Evolutionary conservation across 2,797 vertebrate species (phyloP).

Genomic region (Peromyscus eremicus): DNA sequence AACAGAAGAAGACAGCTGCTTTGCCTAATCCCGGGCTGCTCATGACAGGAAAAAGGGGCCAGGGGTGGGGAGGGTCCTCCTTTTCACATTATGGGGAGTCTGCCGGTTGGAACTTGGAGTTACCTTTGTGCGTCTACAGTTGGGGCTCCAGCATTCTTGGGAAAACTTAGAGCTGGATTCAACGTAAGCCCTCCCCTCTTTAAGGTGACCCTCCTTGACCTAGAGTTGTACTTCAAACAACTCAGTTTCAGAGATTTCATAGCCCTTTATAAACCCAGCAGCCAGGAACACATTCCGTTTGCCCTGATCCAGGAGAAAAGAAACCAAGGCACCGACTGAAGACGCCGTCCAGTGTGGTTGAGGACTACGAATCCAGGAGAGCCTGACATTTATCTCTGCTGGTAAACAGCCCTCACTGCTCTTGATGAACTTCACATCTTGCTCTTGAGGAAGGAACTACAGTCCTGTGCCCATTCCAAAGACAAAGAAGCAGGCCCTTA

Average conservation of each 20-base stretch:
- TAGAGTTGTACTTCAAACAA: conserved; percentile 38
- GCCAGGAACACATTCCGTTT: not conserved
- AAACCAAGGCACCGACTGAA: not conserved
- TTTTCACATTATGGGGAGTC: conserved; percentile 6
- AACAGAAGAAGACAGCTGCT: conserved; percentile 70
- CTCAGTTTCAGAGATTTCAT: conserved; percentile 64
- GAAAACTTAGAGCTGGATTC: not conserved
- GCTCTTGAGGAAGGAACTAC: conserved; percentile 45
- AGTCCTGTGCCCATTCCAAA: not conserved
- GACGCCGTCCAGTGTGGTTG: not conserved
- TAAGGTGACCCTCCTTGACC: conserved; percentile 37
- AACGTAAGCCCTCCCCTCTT: not conserved
- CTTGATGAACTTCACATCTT: conserved; percentile 55
- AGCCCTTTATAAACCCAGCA: conserved; percentile 21
- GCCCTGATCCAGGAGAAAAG: conserved; percentile 3
- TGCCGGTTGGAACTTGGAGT: not conserved
- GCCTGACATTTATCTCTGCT: conserved; percentile 24
- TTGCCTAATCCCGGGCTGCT: conserved; percentile 51
- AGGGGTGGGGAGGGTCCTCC: not conserved
- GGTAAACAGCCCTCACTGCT: conserved; percentile 22
- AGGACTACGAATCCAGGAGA: not conserved
- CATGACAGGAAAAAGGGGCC: not conserved
- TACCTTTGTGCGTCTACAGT: not conserved
- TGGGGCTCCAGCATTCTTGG: not conserved
- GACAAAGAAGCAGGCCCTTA: not conserved